Evolutionary conservation across 2,888 invertebrate species (phyloP), one percentile per base, ranked within the genome.

Genomic region (Lasioglossum vierecki): DNA sequence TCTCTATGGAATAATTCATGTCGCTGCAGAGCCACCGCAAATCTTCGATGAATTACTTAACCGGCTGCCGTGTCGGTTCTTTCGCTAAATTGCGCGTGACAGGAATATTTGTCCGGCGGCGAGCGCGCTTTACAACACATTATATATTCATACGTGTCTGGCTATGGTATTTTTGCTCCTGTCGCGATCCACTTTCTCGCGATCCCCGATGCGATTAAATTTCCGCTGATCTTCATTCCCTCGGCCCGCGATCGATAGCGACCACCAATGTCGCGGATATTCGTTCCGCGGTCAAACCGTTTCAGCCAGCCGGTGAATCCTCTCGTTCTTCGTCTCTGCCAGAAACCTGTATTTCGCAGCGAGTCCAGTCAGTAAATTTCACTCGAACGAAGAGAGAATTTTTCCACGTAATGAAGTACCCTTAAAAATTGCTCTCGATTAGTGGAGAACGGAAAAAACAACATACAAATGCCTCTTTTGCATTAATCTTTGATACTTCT

Each of bases 31-130:
- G 49, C 60, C 74, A 53, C 77, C 71, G 82, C 82, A 78, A 82
- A 84, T 84, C 82, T 84, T 82, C 77, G 82, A 84, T 82, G 77
- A 84, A 84, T 84, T 75, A 71, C 82, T 82, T 75, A 82, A 35
- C 49, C 49, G 60, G 60, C 9, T 49, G 60, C 9, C 35, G 72
- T 1, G 66, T 35, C 18, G 18, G 66, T 77, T 84, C 77, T 75
- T 77, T 82, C 75, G 63, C 26, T 63, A 35, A 63, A 77, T 74
- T 77, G 49, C 60, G 15, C 83, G 74, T 15, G 74, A 39, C 60
- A 30, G 18, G 39, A 41, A 80, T 73, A 68, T 77, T 68, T 49
- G 39, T 53, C 46, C 68, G 49, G 2, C 35, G 53, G 53, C 26
- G 46, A 53, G 68, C 26, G 49, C 68, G 26, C 49, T 30, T 39